Base-by-base conservation (phyloP, 2,797 vertebrate species). In the Anniella stebbinsi region DNA sequence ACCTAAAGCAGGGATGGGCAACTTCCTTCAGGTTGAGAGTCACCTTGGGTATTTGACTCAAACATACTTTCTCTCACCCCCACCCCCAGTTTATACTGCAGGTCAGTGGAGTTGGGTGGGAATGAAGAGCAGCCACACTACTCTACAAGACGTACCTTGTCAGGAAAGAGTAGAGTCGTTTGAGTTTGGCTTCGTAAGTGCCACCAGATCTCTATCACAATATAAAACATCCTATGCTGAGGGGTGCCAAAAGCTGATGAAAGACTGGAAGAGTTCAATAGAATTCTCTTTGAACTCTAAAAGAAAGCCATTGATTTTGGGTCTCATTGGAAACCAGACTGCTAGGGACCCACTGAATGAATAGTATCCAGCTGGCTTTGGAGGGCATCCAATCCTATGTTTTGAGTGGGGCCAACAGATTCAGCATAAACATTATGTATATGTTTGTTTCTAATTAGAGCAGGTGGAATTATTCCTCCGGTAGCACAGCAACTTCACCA, bases 401-500 rank as follows among this genome's bases (percentile, higher is more conserved):
- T 23, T 84, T 38, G 28, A 63, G 18, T 4, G 9, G 23, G 13
- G 4, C 2, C 66, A 63, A n/a, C 23, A 48, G 38, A 75, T 54
- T 51, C 25, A 73, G n/a, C 25, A 2, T n/a, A 21, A 78, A n/a
- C 0, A 1, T 33, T 6, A 28, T 45, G 36, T n/a, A 84, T 75
- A 54, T 92, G 81, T 90, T 90, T 91, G 10, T 76, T 91, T 96
- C 80, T 90, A 25, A 95, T 81, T 94, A 99, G 99, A 96, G 87
- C 98, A 8, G 99, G 99, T 21, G 99, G 99, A 69, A 99, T 99
- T 95, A 97, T 99, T 94, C 99, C 99, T 13, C 89, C 95, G 0
- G 98, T 99, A 76, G 99, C 99, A 4, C 98, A 98, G 67, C 96
- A 96, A n/a, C 98, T 99, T 85, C 99, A 99, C 96, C 97, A 95